Evolutionary conservation across 2,888 invertebrate species (phyloP), one percentile per base, ranked within the genome.

Genomic region (Scaptomyza flava): DNA sequence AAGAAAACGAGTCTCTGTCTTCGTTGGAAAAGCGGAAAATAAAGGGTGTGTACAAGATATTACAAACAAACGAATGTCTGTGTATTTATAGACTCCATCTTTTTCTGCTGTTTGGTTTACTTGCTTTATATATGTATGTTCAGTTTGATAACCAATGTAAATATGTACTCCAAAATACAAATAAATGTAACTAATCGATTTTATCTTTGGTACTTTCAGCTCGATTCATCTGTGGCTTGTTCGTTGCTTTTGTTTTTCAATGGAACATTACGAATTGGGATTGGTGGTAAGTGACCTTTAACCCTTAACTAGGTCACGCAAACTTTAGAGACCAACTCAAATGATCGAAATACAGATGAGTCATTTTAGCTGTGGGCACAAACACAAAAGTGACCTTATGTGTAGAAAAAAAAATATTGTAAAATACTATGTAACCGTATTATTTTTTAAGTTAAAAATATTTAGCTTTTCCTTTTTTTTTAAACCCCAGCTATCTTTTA

Each of bases 1-100:
- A 76, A 79, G 75, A 85, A 84, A 85, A 87, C 83, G 82, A 67
- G 87, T 87, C 79, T 85, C 77, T 83, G 75, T 34, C 48, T 73
- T 68, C 79, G 68, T 46, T 69, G 75, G 72, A 58, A 62, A 59
- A 72, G 63, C 75, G 48, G 48, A 60, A 65, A 72, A 60, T 46
- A 61, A 72, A 82, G 86, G 87, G 84, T 84, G 86, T 77, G 86
- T 79, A 64, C 6, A 14, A 23, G 46, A 41, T 62, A 50, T 50
- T 42, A 20, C 62, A 61, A 34, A 17, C 50, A 14, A 20, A 33
- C 47, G 47, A 38, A 3, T 31, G 43, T 47, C 34, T 57, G 38
- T 53, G 57, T 74, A 74, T 76, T 71, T 76, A 67, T 76, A 72
- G 77, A 71, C 63, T 77, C 59, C 53, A 53, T 60, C 61, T 38